Percentiles rank a stretch among this genome's conserved stretches.
phyloP scores from a whole-genome alignment of 2,888 invertebrate species.

The Yponomeuta evonymella region DNA sequence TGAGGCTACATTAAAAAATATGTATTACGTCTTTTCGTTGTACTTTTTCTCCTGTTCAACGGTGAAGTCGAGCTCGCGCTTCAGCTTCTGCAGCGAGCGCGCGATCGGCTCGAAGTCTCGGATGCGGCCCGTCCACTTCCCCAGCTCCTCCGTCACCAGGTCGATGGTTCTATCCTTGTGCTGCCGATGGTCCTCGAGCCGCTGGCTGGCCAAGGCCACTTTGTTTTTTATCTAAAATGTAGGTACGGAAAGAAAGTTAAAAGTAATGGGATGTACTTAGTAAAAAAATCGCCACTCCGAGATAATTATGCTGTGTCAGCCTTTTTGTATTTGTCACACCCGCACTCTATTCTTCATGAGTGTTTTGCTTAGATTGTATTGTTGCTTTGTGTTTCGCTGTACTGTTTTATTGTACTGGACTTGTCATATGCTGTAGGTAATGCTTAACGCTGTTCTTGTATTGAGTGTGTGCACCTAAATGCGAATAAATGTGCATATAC shows the following conservation, averaged over 20 bases:
- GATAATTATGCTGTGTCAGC: too few relatives aligned
- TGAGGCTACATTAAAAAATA: not conserved
- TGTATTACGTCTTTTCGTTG: not conserved
- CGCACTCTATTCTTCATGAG: too few relatives aligned
- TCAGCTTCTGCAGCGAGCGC: not conserved
- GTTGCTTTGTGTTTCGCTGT: too few relatives aligned
- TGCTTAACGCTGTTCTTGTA: too few relatives aligned
- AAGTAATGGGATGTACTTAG: not conserved
- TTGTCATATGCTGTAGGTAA: too few relatives aligned
- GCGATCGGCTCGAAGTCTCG: not conserved
- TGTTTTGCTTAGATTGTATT: too few relatives aligned
- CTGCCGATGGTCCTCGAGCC: not conserved
- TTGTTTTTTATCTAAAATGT: not conserved
- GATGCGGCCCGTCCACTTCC: not conserved
- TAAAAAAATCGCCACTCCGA: too few relatives aligned
- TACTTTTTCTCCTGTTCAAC: not conserved
- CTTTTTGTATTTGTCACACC: too few relatives aligned
- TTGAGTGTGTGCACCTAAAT: too few relatives aligned
- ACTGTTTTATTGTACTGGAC: too few relatives aligned
- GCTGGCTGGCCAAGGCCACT: not conserved
- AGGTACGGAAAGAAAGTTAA: not conserved
- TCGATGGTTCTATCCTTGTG: not conserved
- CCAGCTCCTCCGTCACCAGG: not conserved
- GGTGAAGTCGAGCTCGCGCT: not conserved
- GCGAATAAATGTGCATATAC: too few relatives aligned